Percentiles rank a stretch among this genome's conserved stretches.
Evolutionary conservation across 2,888 invertebrate species (phyloP).

Genomic region (Peribatodes rhomboidaria): DNA sequence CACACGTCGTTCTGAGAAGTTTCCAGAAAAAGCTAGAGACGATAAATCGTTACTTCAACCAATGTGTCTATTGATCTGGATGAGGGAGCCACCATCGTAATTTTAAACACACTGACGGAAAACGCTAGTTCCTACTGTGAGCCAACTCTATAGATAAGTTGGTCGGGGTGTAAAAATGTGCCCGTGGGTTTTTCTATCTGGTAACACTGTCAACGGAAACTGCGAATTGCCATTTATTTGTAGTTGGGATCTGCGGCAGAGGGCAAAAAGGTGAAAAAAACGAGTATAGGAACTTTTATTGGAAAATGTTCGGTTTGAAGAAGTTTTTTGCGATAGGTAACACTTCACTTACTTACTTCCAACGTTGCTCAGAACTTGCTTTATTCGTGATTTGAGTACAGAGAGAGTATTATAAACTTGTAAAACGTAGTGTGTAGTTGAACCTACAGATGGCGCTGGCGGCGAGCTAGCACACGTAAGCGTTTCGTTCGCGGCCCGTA

Average conservation of each 20-base stretch:
- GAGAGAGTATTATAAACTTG: not conserved
- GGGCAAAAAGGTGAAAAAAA: conserved; percentile 18
- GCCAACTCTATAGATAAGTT: not conserved
- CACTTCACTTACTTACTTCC: not conserved
- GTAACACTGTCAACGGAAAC: conserved; percentile 28
- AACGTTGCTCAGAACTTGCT: not conserved
- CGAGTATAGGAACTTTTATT: conserved; percentile 21
- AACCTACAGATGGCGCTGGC: too few species aligned
- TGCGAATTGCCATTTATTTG: conserved; percentile 31
- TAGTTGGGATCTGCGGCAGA: conserved; percentile 26
- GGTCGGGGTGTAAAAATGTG: conserved; percentile 28
- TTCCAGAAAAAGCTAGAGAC: conserved; percentile 18
- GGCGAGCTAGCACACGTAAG: too few species aligned
- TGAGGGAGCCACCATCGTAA: not conserved
- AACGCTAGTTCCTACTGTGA: not conserved
- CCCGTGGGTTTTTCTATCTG: conserved; percentile 27
- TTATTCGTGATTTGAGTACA: not conserved
- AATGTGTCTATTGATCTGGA: not conserved
- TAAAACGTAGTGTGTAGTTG: too few species aligned
- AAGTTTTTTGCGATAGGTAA: conserved; percentile 10
- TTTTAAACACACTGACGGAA: not conserved
- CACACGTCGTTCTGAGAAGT: conserved; percentile 16
- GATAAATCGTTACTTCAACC: conserved; percentile 32
- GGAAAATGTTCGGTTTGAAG: conserved; percentile 1
- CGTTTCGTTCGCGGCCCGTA: too few species aligned